Base-by-base conservation (phyloP, 1,140 invertebrate genomes). In the Grapholita molesta region DNA sequence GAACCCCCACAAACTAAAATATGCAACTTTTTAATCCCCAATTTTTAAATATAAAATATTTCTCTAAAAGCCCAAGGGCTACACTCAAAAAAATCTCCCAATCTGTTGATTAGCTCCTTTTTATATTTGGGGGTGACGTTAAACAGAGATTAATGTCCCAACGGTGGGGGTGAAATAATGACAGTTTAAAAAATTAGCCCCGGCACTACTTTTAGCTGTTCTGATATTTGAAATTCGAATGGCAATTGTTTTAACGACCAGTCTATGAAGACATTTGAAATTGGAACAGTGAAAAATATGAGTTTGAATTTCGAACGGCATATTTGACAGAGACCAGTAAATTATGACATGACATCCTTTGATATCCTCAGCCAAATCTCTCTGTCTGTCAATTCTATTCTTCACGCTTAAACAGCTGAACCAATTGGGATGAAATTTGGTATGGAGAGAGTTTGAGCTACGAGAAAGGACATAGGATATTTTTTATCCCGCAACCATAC, bases 61-160 rank as follows among this genome's bases (percentile, higher is more conserved):
- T 30, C 70, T 74, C 73, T 24, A 38, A 66, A 64, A 61, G 79
- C 79, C 69, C 64, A 69, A 71, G 80, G 73, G 15, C 7, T 52
- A 3, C 24, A 64, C 35, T 35, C 67, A 64, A 80, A 79, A 77
- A 81, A 80, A 81, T 78, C 72, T 77, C 75, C 80, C 85, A 87
- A 90, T 90, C 86, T 85, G 86, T 86, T 90, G 88, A 90, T 90
- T 90, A 83, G 88, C 78, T 82, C 77, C 79, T 85, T 89, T 87
- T 85, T 82, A 79, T 82, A 42, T 79, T 85, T 80, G 78, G 82
- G 82, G 80, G 82, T 73, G 83, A 90, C 85, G 83, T 89, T 90
- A 90, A 90, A 86, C 80, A 82, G 79, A 78, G 80, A 82, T 88
- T 90, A 89, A 90, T 88, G 82, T 80, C 79, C 88, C 84, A 71